Base-by-base conservation (phyloP, 2,113 vertebrate species). In the Antechinus flavipes region DNA sequence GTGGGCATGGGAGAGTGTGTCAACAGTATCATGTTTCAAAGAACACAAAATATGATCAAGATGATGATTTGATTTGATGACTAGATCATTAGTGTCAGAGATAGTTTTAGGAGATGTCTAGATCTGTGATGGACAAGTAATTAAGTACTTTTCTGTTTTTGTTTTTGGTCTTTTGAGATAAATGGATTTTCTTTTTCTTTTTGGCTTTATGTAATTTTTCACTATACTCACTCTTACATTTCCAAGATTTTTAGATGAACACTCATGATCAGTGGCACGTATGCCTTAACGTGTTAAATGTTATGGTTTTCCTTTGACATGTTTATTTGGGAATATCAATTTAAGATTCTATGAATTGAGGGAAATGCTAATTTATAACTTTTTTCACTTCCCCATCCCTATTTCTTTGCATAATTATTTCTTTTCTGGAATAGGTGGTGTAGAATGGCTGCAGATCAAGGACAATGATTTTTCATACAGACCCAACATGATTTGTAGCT, bases 401-500 rank as follows among this genome's bases (percentile, higher is more conserved):
- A 54, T 91, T 93, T 97, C 68, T 95, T 84, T 49, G 54, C 93
- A 61, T 55, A 42, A 2, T 16, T 4, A 0, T 90, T 55, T 95
- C 6, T 30, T 95, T 96, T 49, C 95, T 89, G 56, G 61, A 93
- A 58, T 97, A 99, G 99, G 97, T 96, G 98, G 98, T 35, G 98
- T 98, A 91, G 99, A 99, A 93, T 98, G 99, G 98, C 98, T 99
- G 47, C 99, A 99, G 90, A 98, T 99, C 95, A 98, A 98, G 96
- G 99, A 99, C 50, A 99, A 98, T 92, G 98, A 99, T 56, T 99
- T 98, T 94, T 98, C 98, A 89, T 97, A 98, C 61, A 98, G 99
- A 97, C 98, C 97, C 16, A 98, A 98, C 52, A 98, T 97, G 91
- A 98, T 98, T 26, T 99, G 98, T 98, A 99, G 96, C 92, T 99